phyloP scores from a whole-genome alignment of 2,113 vertebrate genomes.

The Euleptes europaea region DNA sequence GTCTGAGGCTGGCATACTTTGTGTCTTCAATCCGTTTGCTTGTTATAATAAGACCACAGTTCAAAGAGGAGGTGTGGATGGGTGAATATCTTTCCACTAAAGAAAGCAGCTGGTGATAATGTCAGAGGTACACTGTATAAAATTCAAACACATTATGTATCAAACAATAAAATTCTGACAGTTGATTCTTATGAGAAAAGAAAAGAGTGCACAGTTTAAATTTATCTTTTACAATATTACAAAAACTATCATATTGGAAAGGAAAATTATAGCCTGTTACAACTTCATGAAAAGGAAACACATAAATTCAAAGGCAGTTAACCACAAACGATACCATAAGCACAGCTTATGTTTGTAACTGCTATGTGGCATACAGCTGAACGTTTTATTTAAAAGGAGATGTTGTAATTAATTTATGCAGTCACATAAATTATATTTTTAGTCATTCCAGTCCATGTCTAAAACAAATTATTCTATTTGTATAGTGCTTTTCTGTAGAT shows the following conservation, averaged over 20 bases:
- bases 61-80: neutral
- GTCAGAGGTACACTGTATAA: slow-evolving; percentile 5
- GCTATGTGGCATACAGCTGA: neutral
- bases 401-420: neutral
- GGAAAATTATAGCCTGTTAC: slow-evolving; percentile 14
- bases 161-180: slow-evolving; percentile 48
- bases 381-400: neutral
- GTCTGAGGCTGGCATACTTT: slow-evolving; percentile 7
- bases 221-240: slow-evolving; percentile 11
- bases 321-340: neutral
- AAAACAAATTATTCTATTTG: neutral
- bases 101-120: slow-evolving; percentile 37
- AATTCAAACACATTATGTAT: slow-evolving; percentile 47
- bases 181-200: slow-evolving; percentile 38
- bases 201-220: slow-evolving; percentile 34
- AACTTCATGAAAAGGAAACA: neutral
- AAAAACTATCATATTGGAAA: neutral
- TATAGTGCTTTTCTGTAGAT: neutral
- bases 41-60: slow-evolving; percentile 29
- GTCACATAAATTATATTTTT: neutral
- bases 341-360: neutral
- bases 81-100: slow-evolving; percentile 33
- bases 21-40: slow-evolving; percentile 24
- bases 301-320: neutral
- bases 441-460: neutral